phyloP scores from a whole-genome alignment of 2,797 vertebrate species.

The Enteromius treurensis region DNA sequence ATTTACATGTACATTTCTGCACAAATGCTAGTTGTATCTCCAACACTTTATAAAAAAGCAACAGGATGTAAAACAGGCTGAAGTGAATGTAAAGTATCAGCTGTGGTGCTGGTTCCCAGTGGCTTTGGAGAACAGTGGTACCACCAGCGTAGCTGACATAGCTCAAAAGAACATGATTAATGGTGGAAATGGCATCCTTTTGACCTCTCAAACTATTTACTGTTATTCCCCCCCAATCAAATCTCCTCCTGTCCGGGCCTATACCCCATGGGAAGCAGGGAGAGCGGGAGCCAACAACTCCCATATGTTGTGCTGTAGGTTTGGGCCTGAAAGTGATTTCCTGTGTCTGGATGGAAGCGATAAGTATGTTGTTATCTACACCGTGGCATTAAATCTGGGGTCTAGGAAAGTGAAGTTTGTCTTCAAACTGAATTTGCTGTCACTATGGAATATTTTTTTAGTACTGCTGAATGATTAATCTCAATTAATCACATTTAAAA shows the following conservation, averaged over 20 bases:
- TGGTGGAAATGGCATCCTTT: conserved; percentile 10
- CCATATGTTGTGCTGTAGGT: conserved; percentile 19
- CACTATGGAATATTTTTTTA: not conserved
- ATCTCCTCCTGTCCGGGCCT: conserved; percentile 23
- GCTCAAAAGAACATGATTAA: conserved; percentile 49
- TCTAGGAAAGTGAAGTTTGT: conserved; percentile 9
- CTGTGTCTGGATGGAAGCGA: conserved; percentile 22
- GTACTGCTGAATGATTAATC: too few relatives aligned
- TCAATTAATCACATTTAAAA: too few relatives aligned
- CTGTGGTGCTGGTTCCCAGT: conserved; percentile 2
- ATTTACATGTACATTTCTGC: not conserved
- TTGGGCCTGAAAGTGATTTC: conserved; percentile 35
- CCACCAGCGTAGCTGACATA: not conserved
- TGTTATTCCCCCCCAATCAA: conserved; percentile 41
- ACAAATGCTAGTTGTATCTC: conserved; percentile 29
- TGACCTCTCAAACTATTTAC: conserved; percentile 33
- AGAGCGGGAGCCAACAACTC: conserved; percentile 12
- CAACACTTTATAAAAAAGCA: conserved; percentile 29
- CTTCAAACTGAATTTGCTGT: not conserved
- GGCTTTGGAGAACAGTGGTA: not conserved
- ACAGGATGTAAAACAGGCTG: conserved; percentile 9
- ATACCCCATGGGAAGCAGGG: conserved; percentile 25
- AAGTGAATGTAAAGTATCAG: conserved; percentile 2
- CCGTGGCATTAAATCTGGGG: conserved; percentile 2
- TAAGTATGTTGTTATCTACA: conserved; percentile 34